Evolutionary conservation across 2,113 vertebrate genomes (phyloP), one percentile per base, ranked within the genome.

Genomic region (Xenopus borealis): DNA sequence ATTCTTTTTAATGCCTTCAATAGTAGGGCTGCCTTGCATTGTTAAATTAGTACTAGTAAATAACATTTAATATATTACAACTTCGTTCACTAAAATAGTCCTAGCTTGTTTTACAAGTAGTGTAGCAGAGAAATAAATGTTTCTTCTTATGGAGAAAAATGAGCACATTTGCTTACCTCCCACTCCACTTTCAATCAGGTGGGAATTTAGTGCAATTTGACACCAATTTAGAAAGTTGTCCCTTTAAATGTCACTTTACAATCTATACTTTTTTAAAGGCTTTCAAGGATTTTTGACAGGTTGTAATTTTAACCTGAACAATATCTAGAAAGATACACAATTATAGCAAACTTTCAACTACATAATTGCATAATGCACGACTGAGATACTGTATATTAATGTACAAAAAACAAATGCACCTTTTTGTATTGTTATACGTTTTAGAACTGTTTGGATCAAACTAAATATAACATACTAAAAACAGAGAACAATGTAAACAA

Each of bases 311-410:
- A 66, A 5, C 5, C 53, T 30, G 58, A 64, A 69, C 71, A 63
- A 67, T 75, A 75, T 75, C 72, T 75, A 30, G 55, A 75, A 67
- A 75, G 72, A 75, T 67, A 75, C 68, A 57, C 57, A 67, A 75
- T 75, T 75, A 72, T 72, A 72, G 62, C 71, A 65, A 75, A 75
- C 72, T 55, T 75, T 68, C 65, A 75, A 75, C 67, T 75, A 45
- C 40, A 62, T 65, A 46, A 50, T 66, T 57, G 20, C 61, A 45
- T 14, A 58, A 68, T 68, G 55, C 58, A 66, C 47, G 18, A 53
- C 40, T 19, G 19, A 63, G 53, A 40, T 40, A 40, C 33, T 40
- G 58, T 75, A 75, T 68, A 68, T 33, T 61, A 67, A 33, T 68
- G 57, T 68, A 50, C 50, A 3, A 9, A 20, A 18, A 67, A 65